Conservation (phyloP, 2,113 vertebrate species). For the pig (Sus scrofa) region DNA sequence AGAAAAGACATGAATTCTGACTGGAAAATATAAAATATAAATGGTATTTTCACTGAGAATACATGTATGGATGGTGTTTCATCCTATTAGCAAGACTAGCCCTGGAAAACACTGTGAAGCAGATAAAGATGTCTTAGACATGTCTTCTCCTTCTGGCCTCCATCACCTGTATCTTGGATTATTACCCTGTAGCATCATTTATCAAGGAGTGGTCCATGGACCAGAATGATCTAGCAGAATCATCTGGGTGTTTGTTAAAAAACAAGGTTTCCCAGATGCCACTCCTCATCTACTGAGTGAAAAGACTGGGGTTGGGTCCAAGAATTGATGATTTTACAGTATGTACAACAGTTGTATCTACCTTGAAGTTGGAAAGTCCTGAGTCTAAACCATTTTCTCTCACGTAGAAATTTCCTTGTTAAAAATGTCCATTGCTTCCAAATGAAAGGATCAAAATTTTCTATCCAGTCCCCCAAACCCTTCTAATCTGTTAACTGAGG, state of each 20-base stretch:
- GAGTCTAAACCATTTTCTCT: background rate
- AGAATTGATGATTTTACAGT: background rate
- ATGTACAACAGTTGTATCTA: background rate
- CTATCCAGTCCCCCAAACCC: background rate
- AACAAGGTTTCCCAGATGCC: background rate
- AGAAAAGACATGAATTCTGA: background rate
- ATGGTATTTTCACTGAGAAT: background rate
- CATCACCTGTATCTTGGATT: background rate
- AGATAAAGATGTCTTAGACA: background rate
- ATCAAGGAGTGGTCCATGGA: background rate
- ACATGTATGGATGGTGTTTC: background rate
- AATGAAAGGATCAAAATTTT: background rate
- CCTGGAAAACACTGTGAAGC: background rate
- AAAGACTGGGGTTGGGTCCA: background rate
- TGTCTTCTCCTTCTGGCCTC: background rate
- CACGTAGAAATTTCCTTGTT: background rate
- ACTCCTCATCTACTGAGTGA: background rate
- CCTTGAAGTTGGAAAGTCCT: background rate
- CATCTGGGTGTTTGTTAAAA: background rate
- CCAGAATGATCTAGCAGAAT: background rate
- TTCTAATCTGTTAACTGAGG: background rate
- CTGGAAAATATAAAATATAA: background rate
- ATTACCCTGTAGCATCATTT: background rate
- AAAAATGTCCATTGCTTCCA: background rate
- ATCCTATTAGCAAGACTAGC: background rate